phyloP scores from a whole-genome alignment of 2,888 invertebrate species.

The Siphlonurus alternatus region DNA sequence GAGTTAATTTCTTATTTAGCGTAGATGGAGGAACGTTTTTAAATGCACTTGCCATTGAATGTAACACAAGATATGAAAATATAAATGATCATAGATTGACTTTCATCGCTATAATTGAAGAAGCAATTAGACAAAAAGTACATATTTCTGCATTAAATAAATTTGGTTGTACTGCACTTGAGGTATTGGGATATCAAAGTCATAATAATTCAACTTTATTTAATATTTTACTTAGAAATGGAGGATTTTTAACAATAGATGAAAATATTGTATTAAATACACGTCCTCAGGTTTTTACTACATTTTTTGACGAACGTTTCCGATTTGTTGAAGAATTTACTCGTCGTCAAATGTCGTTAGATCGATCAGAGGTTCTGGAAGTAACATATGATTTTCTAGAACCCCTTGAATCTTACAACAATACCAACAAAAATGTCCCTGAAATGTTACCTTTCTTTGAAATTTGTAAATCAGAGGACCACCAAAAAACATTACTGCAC shows the following conservation, averaged over 20 bases:
- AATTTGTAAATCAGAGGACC: background rate
- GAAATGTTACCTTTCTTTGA: background rate
- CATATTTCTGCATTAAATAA: background rate
- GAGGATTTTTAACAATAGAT: background rate
- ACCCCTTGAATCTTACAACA: background rate
- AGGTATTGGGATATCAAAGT: background rate
- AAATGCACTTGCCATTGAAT: background rate
- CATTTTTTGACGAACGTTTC: background rate
- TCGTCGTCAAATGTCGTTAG: background rate
- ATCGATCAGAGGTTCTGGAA: background rate
- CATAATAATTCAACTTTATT: background rate
- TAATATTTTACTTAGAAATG: background rate
- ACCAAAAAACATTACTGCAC: background rate
- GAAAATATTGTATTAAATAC: background rate
- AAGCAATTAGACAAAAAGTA: background rate
- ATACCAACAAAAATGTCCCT: background rate
- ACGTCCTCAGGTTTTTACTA: background rate
- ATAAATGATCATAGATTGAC: background rate
- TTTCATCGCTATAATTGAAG: background rate
- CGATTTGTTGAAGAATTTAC: background rate
- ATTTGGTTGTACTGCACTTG: background rate
- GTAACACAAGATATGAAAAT: background rate
- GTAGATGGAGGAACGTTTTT: background rate
- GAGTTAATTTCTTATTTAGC: background rate
- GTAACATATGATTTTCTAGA: background rate